Conservation (phyloP, 1,140 invertebrate genomes). For the Heliconius hewitsoni region DNA sequence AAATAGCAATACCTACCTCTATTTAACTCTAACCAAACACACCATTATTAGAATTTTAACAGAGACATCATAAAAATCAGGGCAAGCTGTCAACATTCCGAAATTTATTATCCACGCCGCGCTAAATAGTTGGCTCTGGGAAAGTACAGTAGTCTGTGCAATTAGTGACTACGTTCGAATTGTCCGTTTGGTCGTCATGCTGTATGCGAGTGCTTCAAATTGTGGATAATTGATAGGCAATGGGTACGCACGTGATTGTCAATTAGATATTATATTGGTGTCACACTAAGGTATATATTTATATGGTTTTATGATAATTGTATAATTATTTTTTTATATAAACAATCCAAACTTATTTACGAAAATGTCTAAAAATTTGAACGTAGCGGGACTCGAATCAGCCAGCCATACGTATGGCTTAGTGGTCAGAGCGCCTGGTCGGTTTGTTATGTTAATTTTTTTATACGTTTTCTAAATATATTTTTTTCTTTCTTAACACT, state of each 20-base stretch:
- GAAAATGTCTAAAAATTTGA: too few species aligned
- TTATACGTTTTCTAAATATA: too few species aligned
- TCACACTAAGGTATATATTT: neutral
- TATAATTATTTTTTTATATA: too few species aligned
- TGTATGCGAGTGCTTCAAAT: constrained; percentile 72
- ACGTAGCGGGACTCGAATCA: too few species aligned
- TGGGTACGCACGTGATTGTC: constrained; percentile 62
- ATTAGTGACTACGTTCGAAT: constrained; percentile 69
- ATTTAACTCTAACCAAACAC: neutral
- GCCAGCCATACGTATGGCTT: too few species aligned
- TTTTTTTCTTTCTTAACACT: too few species aligned
- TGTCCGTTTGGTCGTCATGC: constrained; percentile 58
- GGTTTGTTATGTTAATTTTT: too few species aligned
- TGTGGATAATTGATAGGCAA: constrained; percentile 74
- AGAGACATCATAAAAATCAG: constrained; percentile 38
- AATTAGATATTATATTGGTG: constrained; percentile 28
- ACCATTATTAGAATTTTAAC: constrained; percentile 21
- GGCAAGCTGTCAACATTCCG: constrained; percentile 40
- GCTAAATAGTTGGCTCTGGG: constrained; percentile 57
- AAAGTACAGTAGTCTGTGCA: constrained; percentile 65
- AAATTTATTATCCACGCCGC: constrained; percentile 59
- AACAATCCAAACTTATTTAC: too few species aligned
- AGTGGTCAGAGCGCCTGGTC: too few species aligned
- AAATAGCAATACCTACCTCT: neutral
- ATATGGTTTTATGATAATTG: neutral